phyloP scores from a whole-genome alignment of 2,113 vertebrate genomes.

The Dicaeum eximium region DNA sequence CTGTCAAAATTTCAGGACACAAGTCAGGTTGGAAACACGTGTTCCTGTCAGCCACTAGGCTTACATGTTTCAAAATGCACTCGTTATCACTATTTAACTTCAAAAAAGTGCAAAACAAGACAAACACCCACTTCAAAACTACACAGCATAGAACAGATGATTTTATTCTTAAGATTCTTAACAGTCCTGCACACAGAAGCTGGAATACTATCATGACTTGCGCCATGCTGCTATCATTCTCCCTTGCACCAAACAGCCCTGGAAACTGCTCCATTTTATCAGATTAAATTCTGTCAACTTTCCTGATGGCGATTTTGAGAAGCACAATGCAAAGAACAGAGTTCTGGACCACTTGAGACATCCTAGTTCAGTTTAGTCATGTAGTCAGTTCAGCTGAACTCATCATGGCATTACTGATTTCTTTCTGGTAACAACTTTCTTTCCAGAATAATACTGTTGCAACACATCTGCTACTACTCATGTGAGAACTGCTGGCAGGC shows the following conservation, averaged over 20 bases:
- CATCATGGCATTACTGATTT: background rate
- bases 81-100: background rate
- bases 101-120: background rate
- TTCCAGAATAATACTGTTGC: background rate
- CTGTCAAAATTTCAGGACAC: background rate
- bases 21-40: rapidly evolving
- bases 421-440: background rate
- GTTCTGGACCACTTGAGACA: background rate
- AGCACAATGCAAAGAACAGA: background rate
- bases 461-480: background rate
- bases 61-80: background rate
- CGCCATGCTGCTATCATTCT: background rate
- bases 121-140: background rate
- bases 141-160: background rate
- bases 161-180: background rate
- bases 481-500: background rate
- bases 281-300: background rate
- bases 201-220: background rate
- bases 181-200: background rate
- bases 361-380: background rate
- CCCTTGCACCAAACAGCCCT: background rate
- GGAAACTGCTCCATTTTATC: background rate
- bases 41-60: background rate
- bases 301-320: background rate
- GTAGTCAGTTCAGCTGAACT: background rate